Conservation (phyloP, 2,797 vertebrate genomes). For the Coilia nasus region DNA sequence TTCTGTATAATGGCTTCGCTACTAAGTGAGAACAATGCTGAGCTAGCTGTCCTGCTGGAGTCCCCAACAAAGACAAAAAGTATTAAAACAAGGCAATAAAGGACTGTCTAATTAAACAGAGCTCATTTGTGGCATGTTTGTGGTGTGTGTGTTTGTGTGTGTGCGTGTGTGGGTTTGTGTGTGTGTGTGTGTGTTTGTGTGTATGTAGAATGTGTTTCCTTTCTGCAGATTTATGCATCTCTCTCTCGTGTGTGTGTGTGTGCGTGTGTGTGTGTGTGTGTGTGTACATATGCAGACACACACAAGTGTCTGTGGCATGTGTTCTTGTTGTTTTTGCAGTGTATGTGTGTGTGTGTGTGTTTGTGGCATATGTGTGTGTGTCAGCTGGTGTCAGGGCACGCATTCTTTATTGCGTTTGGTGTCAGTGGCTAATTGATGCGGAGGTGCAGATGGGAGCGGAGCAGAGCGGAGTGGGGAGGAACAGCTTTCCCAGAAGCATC, state of each 20-base stretch:
- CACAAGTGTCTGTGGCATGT: neutral
- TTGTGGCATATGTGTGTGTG: neutral
- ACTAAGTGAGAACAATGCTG: slow-evolving; percentile 18
- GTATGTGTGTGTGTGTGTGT: neutral
- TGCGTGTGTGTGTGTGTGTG: slow-evolving; percentile 29
- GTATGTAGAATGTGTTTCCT: too few species aligned
- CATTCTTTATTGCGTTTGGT: slow-evolving; percentile 4
- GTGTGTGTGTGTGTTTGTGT: slow-evolving; percentile 19
- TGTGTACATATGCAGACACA: neutral
- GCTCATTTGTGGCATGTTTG: slow-evolving; percentile 42
- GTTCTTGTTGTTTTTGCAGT: neutral
- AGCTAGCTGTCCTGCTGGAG: neutral
- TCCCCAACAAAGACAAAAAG: slow-evolving; percentile 10
- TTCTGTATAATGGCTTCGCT: slow-evolving; percentile 28
- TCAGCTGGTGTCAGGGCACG: neutral
- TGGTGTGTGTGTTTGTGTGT: slow-evolving; percentile 63
- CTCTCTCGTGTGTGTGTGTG: too few species aligned
- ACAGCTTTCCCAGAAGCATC: neutral
- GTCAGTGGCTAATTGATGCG: slow-evolving; percentile 16
- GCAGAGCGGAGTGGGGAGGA: neutral
- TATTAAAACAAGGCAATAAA: slow-evolving; percentile 44
- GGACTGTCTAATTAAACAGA: slow-evolving; percentile 51
- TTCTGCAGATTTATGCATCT: too few species aligned
- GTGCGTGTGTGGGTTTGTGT: slow-evolving; percentile 32
- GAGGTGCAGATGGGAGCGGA: neutral